Base-by-base conservation (phyloP, 2,797 vertebrate genomes). In the Cygnus olor region DNA sequence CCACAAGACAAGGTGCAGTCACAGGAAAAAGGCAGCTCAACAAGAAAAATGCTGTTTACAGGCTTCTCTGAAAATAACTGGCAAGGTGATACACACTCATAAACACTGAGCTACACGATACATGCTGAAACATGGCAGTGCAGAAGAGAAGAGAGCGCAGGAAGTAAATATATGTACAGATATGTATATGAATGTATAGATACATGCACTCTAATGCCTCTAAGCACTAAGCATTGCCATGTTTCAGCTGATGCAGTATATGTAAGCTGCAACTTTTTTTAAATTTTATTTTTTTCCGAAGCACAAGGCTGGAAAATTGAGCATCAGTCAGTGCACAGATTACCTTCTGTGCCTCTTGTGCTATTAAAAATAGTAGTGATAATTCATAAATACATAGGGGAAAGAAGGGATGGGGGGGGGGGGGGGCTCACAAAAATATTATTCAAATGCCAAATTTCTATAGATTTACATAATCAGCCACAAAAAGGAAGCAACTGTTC, bases 391-490 rank as follows among this genome's bases (percentile, higher is more conserved):
- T n/a, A 71, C 4, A n/a, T 64, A 49, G 49, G 36, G 22, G 28
- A 58, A 80, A 60, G 27, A 77, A 60, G 11, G n/a, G 22, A 42
- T 21, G 20, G 11, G 9, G 8, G 9, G 5, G 8, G 9, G 5
- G 3, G 19, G 7, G 19, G 7, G 36, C 45, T 88, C 45, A 66
- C 53, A 87, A 90, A 92, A 89, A 83, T 60, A 70, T 7, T 81
- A 90, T n/a, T 79, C 2, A 6, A 70, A 78, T 83, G 4, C 11
- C 0, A 14, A 15, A 34, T 91, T 85, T 58, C 53, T 85, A 74
- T 19, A 58, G 36, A 94, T 88, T 88, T 91, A 71, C 94, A 93
- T 88, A 83, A 92, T 85, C 82, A 80, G 77, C 49, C 57, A 85
- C 76, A 93, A 94, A 93, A 81, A 9, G 9, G 0, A 0, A 61